Conservation (phyloP, 2,113 vertebrate genomes). For the Collichthys lucidus region DNA sequence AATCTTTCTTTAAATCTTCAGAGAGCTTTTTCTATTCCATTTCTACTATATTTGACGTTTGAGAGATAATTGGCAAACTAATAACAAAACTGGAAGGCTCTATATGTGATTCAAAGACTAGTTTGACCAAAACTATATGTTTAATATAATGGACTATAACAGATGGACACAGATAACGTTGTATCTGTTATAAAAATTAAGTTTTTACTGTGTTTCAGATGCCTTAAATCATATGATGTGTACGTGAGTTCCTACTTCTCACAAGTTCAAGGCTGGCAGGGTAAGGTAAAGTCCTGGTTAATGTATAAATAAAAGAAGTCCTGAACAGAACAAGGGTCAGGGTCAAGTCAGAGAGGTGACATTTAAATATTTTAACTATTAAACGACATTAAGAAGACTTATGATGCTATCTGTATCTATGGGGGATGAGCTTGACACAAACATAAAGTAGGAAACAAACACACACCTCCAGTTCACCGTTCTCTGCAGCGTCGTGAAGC, state of each 20-base stretch:
- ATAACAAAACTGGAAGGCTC: not conserved
- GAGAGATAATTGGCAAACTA: not conserved
- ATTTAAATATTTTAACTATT: too few species aligned
- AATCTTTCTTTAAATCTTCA: not conserved
- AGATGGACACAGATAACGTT: not conserved
- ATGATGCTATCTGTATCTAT: too few species aligned
- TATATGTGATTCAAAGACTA: not conserved
- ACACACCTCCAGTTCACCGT: slow-evolving; percentile 94
- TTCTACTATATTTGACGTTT: not conserved
- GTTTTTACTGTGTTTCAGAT: too few species aligned
- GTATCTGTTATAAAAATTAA: not conserved
- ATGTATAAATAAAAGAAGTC: too few species aligned
- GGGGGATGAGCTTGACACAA: too few species aligned
- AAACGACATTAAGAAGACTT: too few species aligned
- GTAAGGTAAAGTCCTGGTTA: too few species aligned
- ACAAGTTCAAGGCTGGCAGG: too few species aligned
- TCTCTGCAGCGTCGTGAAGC: slow-evolving; percentile 94
- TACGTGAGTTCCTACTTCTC: too few species aligned
- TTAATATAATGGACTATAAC: not conserved
- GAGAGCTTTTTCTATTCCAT: not conserved
- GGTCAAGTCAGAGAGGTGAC: too few species aligned
- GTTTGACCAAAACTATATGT: not conserved
- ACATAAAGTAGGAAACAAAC: not conserved
- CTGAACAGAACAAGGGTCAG: too few species aligned
- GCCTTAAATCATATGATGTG: too few species aligned